phyloP scores from a whole-genome alignment of 1,140 invertebrate species.

The Macrotrachela quadricornifera region DNA sequence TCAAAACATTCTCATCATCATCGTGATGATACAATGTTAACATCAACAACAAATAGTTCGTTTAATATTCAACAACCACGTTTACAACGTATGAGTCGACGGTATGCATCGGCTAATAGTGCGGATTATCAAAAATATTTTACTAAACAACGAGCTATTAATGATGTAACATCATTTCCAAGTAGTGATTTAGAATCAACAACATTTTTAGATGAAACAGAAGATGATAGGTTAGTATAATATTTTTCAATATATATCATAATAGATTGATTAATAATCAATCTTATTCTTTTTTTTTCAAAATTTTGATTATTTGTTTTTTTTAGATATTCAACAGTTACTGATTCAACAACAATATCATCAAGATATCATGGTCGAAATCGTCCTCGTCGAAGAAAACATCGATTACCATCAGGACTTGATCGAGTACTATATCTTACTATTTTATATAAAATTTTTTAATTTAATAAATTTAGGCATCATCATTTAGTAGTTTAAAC shows the following conservation, averaged over 20 bases:
- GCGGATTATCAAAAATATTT: background rate
- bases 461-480: constrained; percentile 28
- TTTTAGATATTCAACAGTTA: no score
- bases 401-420: no score
- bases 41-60: background rate
- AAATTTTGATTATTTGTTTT: no score
- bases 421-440: no score
- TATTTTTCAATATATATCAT: no score
- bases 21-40: background rate
- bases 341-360: no score
- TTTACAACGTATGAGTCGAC: constrained; percentile 34
- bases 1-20: background rate
- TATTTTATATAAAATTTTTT: no score
- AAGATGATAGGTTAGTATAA: constrained; percentile 37
- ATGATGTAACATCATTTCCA: constrained; percentile 51
- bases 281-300: no score
- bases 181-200: constrained; percentile 83
- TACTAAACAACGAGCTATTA: constrained; percentile 22
- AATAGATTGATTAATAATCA: no score
- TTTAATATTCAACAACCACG: constrained; percentile 41
- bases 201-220: constrained; percentile 69
- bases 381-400: no score
- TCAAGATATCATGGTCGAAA: no score
- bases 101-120: constrained; percentile 20
- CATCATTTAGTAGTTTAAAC: constrained; percentile 50